Conservation (phyloP, 2,113 vertebrate species). For the Delphinus delphis region DNA sequence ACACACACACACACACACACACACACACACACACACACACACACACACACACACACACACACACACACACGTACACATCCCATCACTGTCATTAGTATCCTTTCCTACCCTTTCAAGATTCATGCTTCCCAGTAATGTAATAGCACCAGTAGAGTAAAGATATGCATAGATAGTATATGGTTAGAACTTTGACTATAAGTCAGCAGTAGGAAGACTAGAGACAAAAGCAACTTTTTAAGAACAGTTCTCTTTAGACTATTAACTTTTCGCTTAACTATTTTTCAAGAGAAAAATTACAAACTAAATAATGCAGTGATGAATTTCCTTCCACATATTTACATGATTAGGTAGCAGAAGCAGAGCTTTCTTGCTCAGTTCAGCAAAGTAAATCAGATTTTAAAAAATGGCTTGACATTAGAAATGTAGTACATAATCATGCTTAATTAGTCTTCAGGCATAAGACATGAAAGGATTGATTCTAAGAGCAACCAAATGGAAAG, state of each 20-base stretch:
- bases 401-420: not conserved
- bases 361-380: not conserved
- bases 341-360: not conserved
- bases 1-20: not conserved
- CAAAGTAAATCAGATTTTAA: not conserved
- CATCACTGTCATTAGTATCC: not conserved
- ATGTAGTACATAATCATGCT: not conserved
- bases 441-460: not conserved
- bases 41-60: not conserved
- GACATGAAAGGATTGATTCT: not conserved
- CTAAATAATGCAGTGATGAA: not conserved
- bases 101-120: not conserved
- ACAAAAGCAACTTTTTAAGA: not conserved
- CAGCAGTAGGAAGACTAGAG: not conserved
- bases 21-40: not conserved
- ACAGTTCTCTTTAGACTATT: not conserved
- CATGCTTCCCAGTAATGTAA: not conserved
- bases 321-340: not conserved
- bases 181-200: not conserved
- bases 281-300: conserved; percentile 5
- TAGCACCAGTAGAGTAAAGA: not conserved
- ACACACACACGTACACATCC: not conserved
- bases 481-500: not conserved
- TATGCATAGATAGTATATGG: not conserved
- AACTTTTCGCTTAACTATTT: not conserved